phyloP scores from a whole-genome alignment of 1,140 invertebrate genomes.

The Aphelenchoides fujianensis region DNA sequence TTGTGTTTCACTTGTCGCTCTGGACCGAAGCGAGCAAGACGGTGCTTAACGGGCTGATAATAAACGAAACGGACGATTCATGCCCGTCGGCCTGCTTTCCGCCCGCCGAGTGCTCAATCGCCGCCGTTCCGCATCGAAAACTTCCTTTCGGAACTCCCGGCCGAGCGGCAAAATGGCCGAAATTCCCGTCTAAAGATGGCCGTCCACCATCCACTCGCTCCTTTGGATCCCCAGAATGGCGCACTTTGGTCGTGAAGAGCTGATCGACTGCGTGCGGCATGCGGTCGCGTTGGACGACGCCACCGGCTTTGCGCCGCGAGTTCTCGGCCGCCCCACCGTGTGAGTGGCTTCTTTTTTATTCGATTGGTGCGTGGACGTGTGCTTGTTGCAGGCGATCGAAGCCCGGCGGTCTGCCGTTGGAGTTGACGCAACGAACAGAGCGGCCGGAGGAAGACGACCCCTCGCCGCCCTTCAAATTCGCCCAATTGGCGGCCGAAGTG shows the following conservation, averaged over 20 bases:
- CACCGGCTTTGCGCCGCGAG: background rate
- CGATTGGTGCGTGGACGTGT: background rate
- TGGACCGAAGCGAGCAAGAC: no score
- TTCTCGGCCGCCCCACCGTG: background rate
- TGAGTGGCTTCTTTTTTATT: background rate
- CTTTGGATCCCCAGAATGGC: slow-evolving; percentile 8
- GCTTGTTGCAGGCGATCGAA: background rate
- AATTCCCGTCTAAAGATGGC: no score
- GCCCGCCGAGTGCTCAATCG: no score
- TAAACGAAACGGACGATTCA: no score
- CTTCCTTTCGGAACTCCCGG: no score
- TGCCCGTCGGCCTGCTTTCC: no score
- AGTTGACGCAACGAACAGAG: background rate
- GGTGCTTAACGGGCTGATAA: no score
- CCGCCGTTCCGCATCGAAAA: no score
- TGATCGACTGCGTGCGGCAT: slow-evolving; percentile 3
- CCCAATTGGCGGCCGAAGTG: background rate
- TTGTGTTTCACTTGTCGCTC: no score
- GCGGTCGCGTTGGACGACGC: background rate
- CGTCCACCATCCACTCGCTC: no score
- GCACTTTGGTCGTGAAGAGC: slow-evolving; percentile 2
- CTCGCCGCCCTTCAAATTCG: background rate
- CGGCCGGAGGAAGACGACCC: background rate
- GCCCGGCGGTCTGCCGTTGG: slow-evolving; percentile 9
- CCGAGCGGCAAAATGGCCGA: background rate